Base-by-base conservation (phyloP, 2,113 vertebrate genomes). In the Dendropsophus ebraccatus region DNA sequence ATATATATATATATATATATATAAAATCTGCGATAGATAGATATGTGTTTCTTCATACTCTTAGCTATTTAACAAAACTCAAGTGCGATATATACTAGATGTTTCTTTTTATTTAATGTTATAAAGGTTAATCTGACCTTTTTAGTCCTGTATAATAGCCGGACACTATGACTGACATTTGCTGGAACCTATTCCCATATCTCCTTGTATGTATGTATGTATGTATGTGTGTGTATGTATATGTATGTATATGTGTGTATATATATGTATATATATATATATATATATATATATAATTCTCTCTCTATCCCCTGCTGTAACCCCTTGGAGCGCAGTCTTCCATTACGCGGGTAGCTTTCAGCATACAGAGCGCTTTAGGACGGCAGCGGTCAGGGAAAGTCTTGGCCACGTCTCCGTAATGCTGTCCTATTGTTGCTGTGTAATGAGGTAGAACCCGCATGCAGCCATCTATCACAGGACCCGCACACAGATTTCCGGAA, bases 371-470 rank as follows among this genome's bases (percentile, higher is more conserved):
- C 6, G 35, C 35, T 37, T 35, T 14, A 23, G 25, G 76, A 16
- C 50, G 13, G 23, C 16, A 58, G 76, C 10, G 25, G 50, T 41
- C 23, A 5, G n/a, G 23, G 23, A 16, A 41, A 72, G 35, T 1
- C 9, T 35, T 54, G 45, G 14, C 17, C 50, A 52, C 52, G 52
- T 30, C 9, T 9, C 28, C 25, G 23, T n/a, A 37, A n/a, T 58
- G 30, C 9, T 19, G 17, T 1, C 13, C 50, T 80, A 41, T 80
- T 80, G 54, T 80, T 80, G 13, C 3, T 1, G 77, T 60, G 77
- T 17, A 80, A 62, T 80, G 77, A 80, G 37, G 54, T 80, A 45
- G 60, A 62, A 62, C 52, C 25, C 23, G 11, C 17, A 80, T 28
- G 32, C 56, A n/a, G 77, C 35, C 77, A 80, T 80, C 35, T 45